Percentiles rank a stretch among this genome's conserved stretches.
These are phyloP conservation scores for Andrena haemorrhoa DNA, from an alignment of 2,888 invertebrate genomes.

Conservation along the genomic window DNA sequence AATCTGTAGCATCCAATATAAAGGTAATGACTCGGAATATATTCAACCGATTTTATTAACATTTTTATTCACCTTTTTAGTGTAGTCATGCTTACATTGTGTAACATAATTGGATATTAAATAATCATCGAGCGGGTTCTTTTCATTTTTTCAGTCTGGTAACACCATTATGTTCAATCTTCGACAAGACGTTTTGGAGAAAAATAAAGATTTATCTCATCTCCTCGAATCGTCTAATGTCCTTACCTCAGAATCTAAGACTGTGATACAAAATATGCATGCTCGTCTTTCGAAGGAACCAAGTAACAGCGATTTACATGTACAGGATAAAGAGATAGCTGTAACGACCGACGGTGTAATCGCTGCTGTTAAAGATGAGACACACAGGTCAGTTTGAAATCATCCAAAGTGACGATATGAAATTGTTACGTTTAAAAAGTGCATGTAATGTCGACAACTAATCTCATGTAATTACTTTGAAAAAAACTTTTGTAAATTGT, in stretches of 20 bases:
- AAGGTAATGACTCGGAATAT: slow-evolving; percentile 65
- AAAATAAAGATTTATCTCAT: slow-evolving; percentile 78
- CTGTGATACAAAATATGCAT: slow-evolving; percentile 69
- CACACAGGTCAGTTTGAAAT: slow-evolving; percentile 62
- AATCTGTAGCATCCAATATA: slow-evolving; percentile 68
- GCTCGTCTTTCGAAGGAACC: slow-evolving; percentile 56
- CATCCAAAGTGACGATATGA: slow-evolving; percentile 33
- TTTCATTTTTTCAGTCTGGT: slow-evolving; percentile 72
- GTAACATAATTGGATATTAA: not conserved
- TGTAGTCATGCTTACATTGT: not conserved
- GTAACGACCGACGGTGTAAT: slow-evolving; percentile 59
- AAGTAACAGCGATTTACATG: slow-evolving; percentile 53
- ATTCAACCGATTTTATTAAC: not conserved
- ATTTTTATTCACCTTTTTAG: slow-evolving; percentile 2
- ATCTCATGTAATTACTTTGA: slow-evolving; percentile 37
- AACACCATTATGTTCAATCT: slow-evolving; percentile 80
- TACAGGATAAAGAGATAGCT: slow-evolving; percentile 52
- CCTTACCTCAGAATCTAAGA: slow-evolving; percentile 74
- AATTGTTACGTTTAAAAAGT: slow-evolving; percentile 37
- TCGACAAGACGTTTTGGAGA: slow-evolving; percentile 78
- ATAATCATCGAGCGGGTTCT: not conserved
- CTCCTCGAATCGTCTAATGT: slow-evolving; percentile 80
- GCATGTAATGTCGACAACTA: slow-evolving; percentile 36
- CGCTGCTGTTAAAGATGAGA: slow-evolving; percentile 54
- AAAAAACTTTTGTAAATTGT: slow-evolving; percentile 44